Conservation (phyloP, 2,113 vertebrate genomes). For the Circaetus gallicus region DNA sequence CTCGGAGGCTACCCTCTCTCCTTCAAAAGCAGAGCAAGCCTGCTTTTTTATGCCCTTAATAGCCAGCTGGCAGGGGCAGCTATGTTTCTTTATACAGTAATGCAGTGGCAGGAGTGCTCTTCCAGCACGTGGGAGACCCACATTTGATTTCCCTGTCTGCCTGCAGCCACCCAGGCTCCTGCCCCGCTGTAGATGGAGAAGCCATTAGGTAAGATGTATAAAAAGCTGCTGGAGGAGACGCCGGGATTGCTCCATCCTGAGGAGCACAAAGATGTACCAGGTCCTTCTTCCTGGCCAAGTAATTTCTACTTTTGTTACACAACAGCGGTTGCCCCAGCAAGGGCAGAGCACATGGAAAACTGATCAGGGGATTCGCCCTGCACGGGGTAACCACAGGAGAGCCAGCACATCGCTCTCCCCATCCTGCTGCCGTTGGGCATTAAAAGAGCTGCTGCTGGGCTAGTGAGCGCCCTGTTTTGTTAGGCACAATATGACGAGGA, state of each 20-base stretch:
- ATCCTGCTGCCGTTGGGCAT: not conserved
- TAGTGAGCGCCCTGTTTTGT: not conserved
- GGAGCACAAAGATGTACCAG: not conserved
- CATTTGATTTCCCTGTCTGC: not conserved
- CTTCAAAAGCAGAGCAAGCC: not conserved
- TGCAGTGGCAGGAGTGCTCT: not conserved
- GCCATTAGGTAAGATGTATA: not conserved
- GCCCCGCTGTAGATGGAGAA: not conserved
- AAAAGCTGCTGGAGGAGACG: not conserved
- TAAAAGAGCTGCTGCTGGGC: not conserved
- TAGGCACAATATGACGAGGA: not conserved
- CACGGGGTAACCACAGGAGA: not conserved
- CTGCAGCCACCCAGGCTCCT: not conserved
- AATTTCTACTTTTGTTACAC: not conserved
- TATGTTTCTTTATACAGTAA: not conserved
- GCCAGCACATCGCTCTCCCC: not conserved
- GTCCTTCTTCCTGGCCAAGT: not conserved
- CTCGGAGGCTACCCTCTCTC: not conserved
- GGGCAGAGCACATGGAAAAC: not conserved
- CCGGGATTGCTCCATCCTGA: not conserved
- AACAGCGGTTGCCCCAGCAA: not conserved
- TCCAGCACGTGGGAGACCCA: not conserved
- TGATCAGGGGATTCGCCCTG: not conserved
- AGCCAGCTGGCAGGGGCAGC: not conserved
- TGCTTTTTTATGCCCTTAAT: not conserved